phyloP scores from a whole-genome alignment of 2,797 vertebrate species.

The Tiaroga cobitis region DNA sequence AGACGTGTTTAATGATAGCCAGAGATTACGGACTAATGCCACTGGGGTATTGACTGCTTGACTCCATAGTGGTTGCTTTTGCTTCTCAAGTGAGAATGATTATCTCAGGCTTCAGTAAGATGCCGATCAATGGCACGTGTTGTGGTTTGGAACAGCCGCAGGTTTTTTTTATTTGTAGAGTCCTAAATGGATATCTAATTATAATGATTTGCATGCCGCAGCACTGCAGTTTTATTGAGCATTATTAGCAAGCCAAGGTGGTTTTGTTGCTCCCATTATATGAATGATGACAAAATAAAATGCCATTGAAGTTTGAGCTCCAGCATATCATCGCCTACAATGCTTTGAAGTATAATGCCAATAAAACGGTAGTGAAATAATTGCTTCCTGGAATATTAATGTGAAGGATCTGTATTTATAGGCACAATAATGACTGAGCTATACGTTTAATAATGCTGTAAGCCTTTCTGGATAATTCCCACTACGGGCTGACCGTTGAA shows the following conservation, averaged over 20 bases:
- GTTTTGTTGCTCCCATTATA: constrained; percentile 34
- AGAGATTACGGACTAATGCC: constrained; percentile 68
- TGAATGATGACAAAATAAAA: constrained; percentile 14
- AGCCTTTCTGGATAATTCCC: constrained; percentile 1
- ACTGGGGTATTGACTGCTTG: constrained; percentile 41
- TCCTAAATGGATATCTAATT: constrained; percentile 18
- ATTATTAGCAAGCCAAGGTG: constrained; percentile 22
- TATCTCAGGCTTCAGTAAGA: constrained; percentile 33
- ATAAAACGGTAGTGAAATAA: constrained; percentile 9
- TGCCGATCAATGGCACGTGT: constrained; percentile 27
- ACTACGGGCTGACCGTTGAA: not conserved
- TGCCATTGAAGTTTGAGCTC: not conserved
- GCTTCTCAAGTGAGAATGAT: constrained; percentile 38
- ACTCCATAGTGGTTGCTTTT: constrained; percentile 27
- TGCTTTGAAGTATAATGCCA: constrained; percentile 13
- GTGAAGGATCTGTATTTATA: constrained; percentile 36
- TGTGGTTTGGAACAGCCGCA: constrained; percentile 15
- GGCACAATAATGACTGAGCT: constrained; percentile 8
- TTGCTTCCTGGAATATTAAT: constrained; percentile 24
- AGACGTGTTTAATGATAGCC: constrained; percentile 70
- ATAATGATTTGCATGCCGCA: constrained; percentile 7
- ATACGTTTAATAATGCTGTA: not conserved
- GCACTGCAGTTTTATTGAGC: constrained; percentile 25
- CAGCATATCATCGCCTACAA: constrained; percentile 24
- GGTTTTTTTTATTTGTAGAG: constrained; percentile 10